Conservation (phyloP, 2,113 vertebrate genomes). For the Nothocercus nigrocapillus region DNA sequence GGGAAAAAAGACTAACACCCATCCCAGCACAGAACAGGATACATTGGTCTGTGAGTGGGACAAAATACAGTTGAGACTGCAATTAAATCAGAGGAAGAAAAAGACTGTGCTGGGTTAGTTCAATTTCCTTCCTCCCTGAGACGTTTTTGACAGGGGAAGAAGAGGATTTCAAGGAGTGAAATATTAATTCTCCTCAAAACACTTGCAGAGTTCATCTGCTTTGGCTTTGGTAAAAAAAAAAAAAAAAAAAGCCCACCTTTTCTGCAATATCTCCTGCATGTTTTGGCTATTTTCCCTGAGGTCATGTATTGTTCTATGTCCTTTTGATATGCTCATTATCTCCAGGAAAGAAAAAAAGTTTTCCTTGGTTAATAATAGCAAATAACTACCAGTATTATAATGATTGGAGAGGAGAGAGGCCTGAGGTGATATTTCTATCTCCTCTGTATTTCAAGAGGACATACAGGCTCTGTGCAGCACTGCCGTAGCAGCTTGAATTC, state of each 20-base stretch:
- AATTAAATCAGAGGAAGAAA: background rate
- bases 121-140: background rate
- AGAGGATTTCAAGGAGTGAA: background rate
- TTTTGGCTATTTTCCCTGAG: background rate
- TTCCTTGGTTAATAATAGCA: background rate
- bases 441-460: background rate
- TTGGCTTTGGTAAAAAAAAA: background rate
- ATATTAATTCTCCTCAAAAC: background rate
- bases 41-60: background rate
- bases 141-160: rapidly evolving
- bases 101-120: background rate
- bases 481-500: background rate
- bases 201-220: background rate
- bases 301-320: background rate
- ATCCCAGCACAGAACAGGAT: background rate
- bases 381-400: background rate
- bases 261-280: background rate
- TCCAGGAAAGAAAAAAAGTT: background rate
- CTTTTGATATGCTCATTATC: background rate
- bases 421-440: background rate
- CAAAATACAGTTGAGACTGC: background rate
- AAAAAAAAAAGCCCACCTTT: background rate
- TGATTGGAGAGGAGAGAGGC: background rate
- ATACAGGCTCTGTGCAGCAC: background rate
- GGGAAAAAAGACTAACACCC: background rate